A percentile compares a stretch with the other conserved stretches of the same genome.
These are phyloP conservation scores for Drosophila ananassae DNA, from an alignment of 1,140 invertebrate genomes.

Conservation along the genomic window DNA sequence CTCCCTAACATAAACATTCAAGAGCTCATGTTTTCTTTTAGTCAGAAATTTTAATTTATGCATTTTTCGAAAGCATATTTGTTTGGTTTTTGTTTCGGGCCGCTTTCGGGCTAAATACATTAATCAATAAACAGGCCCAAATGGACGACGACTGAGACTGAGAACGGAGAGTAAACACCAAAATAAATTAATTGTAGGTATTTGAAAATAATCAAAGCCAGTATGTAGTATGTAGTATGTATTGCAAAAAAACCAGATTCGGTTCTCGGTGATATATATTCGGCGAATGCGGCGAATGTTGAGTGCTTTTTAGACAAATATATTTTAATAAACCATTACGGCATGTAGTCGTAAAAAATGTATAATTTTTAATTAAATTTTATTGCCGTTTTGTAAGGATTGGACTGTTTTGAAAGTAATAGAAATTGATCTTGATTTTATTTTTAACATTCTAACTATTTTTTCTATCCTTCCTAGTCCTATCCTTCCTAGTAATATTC, in stretches of 20 bases:
- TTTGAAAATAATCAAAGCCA: constrained; percentile 62
- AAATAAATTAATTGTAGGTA: constrained; percentile 65
- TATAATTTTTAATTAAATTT: no score
- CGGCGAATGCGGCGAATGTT: constrained; percentile 5
- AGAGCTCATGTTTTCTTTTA: constrained; percentile 33
- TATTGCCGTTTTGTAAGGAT: no score
- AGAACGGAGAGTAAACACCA: constrained; percentile 32
- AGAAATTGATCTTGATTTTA: no score
- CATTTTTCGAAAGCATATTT: constrained; percentile 51
- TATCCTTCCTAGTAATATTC: no score
- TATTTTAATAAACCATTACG: constrained; percentile 20
- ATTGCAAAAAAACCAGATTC: constrained; percentile 2
- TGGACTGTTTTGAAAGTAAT: no score
- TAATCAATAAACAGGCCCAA: constrained; percentile 64
- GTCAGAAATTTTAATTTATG: constrained; percentile 59
- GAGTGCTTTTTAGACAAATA: not conserved
- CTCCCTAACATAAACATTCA: constrained; percentile 17
- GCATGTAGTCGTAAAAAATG: constrained; percentile 17
- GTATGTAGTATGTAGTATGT: not conserved
- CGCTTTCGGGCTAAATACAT: constrained; percentile 28
- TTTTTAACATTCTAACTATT: no score
- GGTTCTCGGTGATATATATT: constrained; percentile 6
- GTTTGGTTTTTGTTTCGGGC: constrained; percentile 41
- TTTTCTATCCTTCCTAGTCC: no score
- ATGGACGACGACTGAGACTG: not conserved